phyloP scores from a whole-genome alignment of 1,140 invertebrate genomes.

The Ephestia elutella region DNA sequence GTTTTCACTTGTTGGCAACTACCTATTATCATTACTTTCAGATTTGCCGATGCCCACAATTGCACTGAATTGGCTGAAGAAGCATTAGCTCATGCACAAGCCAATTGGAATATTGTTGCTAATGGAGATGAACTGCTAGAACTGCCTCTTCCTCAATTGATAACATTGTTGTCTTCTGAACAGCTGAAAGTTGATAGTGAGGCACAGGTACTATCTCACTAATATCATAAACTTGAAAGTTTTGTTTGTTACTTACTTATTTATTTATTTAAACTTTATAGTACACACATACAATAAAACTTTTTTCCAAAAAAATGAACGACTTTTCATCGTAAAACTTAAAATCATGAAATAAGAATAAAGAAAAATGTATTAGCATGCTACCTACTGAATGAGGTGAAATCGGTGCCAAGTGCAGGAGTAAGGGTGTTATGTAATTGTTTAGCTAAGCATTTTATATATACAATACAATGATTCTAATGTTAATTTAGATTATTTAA shows the following conservation, averaged over 20 bases:
- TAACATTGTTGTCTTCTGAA: conserved; percentile 89
- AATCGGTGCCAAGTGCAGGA: too few species aligned
- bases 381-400: too few species aligned
- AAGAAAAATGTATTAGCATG: too few species aligned
- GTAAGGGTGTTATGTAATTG: too few species aligned
- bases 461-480: too few species aligned
- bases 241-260: not conserved
- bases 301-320: not conserved
- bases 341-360: too few species aligned
- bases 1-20: too few species aligned
- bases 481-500: too few species aligned
- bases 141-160: conserved; percentile 86
- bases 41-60: conserved; percentile 95
- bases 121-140: conserved; percentile 93
- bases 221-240: too few species aligned
- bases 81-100: conserved; percentile 88
- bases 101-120: conserved; percentile 89
- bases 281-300: not conserved
- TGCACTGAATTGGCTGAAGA: conserved; percentile 86
- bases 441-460: too few species aligned
- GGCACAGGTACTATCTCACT: conserved; percentile 81
- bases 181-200: conserved; percentile 93
- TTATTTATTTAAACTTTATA: too few species aligned
- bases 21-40: conserved; percentile 50
- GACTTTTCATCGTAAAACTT: too few species aligned